These are phyloP conservation scores for Chymomyza amoena DNA, from an alignment of 2,888 invertebrate genomes.

Conservation along the genomic window DNA sequence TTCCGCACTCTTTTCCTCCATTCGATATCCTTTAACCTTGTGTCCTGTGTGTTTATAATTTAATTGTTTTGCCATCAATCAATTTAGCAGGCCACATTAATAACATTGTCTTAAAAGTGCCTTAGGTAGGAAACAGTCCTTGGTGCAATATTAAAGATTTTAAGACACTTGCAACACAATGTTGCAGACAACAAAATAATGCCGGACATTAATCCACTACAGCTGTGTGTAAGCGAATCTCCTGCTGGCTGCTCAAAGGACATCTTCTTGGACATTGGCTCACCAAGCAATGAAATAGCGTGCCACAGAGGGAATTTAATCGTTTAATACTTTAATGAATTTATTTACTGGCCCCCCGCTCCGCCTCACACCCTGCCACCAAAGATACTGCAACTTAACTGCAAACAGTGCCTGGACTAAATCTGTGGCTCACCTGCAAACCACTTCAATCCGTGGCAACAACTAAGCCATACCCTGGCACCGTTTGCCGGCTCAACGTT, in stretches of 20 bases:
- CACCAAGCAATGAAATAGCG: background rate
- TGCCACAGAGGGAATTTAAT: background rate
- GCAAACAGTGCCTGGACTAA: background rate
- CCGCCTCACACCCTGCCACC: background rate
- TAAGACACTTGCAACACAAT: background rate
- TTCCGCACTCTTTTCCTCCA: background rate
- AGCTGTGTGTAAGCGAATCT: constrained; percentile 47
- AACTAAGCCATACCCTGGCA: constrained; percentile 11
- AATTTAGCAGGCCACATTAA: background rate
- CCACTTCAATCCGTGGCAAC: constrained; percentile 44
- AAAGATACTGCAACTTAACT: background rate
- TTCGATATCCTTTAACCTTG: background rate
- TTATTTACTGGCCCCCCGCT: constrained; percentile 47
- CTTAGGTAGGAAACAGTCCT: background rate
- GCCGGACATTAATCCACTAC: constrained; percentile 51
- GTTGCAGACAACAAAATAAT: constrained; percentile 15
- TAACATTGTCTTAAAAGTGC: background rate
- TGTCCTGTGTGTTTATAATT: background rate
- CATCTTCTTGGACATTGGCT: background rate
- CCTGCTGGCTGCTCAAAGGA: background rate
- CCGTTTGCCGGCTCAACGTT: constrained; percentile 14
- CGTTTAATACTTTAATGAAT: constrained; percentile 67
- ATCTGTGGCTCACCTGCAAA: constrained; percentile 6
- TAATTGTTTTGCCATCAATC: background rate
- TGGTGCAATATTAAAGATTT: background rate